Evolutionary conservation across 2,888 invertebrate genomes (phyloP), one percentile per base, ranked within the genome.

Genomic region (Oscheius sp.): DNA sequence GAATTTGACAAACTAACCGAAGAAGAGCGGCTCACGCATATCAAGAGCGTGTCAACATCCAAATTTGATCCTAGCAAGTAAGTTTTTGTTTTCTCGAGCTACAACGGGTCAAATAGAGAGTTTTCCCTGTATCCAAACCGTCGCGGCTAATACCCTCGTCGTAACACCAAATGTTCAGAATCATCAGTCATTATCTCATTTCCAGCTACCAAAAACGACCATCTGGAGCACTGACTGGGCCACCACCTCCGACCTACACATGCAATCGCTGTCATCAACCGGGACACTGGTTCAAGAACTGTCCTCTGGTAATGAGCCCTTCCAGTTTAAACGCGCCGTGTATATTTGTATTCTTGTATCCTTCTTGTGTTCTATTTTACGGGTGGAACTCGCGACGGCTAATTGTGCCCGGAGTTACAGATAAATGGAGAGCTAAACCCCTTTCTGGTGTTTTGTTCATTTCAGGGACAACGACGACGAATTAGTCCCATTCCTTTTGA

Each of bases 271-370:
- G 99, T 91, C 94, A 95, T 87, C 94, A 95, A 90, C 93, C 93
- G 76, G 99, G 99, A 1, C 99, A 99, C 91, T 98, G 96, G 95
- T 96, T 96, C 83, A 95, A 95, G 90, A 95, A 96, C 90, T 99
- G 99, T 90, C 96, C 96, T 72, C 76, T 86, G 87, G 88, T 89
- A 80, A 79, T 62, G 9, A 35, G 48, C 50, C 42, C 66, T 33
- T 33, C 60, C 33, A 37, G 60, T 60, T 60, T 60, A 37, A 60
- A 42, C 42, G 37, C 53, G 42, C 32, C 35, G 57, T 70, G 70
- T 70, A 58, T 68, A 53, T 55, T 11, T 58, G 42, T 70, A 59
- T 47, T 9, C 29, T 37, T 68, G 68, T 66, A 53, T 53, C 21
- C 4, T 33, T 53, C 29, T 42, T 50, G 33, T 29, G 55, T 55